A percentile compares a stretch with the other conserved stretches of the same genome.
These are phyloP conservation scores for Anhinga anhinga DNA, from an alignment of 2,113 vertebrate species.

Conservation along the genomic window DNA sequence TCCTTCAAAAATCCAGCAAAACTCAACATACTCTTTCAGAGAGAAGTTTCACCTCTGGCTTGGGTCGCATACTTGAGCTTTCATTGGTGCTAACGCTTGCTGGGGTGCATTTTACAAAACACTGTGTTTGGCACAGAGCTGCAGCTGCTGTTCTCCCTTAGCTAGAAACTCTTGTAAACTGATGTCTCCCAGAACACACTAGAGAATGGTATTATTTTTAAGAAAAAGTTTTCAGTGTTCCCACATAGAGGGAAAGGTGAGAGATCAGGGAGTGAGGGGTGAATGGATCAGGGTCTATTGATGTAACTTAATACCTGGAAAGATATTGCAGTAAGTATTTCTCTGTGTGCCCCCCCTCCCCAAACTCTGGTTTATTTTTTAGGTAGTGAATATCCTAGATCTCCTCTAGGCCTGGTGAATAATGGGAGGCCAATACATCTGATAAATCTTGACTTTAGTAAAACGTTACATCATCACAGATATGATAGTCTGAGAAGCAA, in stretches of 20 bases:
- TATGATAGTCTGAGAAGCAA: background rate
- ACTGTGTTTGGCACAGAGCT: background rate
- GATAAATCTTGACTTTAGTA: background rate
- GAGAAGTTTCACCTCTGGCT: background rate
- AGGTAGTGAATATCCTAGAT: background rate
- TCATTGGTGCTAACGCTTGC: background rate
- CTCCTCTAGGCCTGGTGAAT: background rate
- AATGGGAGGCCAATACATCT: background rate
- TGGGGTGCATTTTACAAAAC: background rate
- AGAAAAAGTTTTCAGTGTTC: background rate
- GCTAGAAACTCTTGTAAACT: background rate
- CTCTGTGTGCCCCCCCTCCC: no score
- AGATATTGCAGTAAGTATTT: background rate
- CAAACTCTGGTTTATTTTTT: background rate
- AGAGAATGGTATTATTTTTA: background rate
- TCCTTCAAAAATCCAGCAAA: background rate
- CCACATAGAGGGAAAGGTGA: background rate
- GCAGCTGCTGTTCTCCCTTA: background rate
- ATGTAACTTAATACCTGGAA: background rate
- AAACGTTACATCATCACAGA: background rate
- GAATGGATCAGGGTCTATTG: rapidly evolving
- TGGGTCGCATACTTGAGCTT: background rate
- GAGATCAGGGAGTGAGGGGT: background rate
- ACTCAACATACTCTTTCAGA: rapidly evolving
- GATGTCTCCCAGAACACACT: background rate